Base-by-base conservation (phyloP, 2,113 vertebrate species). In the Gallinago undulata region DNA sequence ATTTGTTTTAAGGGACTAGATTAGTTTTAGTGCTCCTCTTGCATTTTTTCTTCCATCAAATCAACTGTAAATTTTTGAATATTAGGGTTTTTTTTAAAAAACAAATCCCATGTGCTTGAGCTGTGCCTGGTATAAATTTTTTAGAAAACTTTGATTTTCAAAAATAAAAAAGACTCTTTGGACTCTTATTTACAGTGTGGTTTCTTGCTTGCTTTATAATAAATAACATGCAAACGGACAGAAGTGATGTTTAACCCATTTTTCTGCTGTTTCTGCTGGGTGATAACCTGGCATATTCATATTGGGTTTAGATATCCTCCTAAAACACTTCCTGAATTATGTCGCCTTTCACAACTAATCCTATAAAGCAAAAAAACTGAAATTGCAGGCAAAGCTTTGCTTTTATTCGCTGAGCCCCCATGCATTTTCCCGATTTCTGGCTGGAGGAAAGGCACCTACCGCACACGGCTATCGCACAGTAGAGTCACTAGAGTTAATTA, bases 391-490 rank as follows among this genome's bases (percentile, higher is more conserved):
- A 28, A 39, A 87, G 51, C 15, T 14, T 84, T 21, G 4, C 31
- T 55, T 39, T 19, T 21, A 1, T 47, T 63, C 0, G 0, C 31
- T 13, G 62, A 66, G 31, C 47, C 80, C 67, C 16, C 3, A 0
- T 19, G 19, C 19, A 3, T 31, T 50, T 28, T 30, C 28, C n/a
- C 4, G 1, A 6, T 79, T 51, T 57, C 13, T 33, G 88, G 73
- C 1, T 45, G 76, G 28, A 25, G 74, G 59, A 55, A 24, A 37
- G 56, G 72, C 77, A 31, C 68, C 84, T 69, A 33, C 41, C 30
- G 17, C 28, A 22, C 11, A 0, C 27, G 45, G 87, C 48, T n/a
- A 0, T 15, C 24, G 0, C 48, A 2, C 2, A 9, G 14, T 1
- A n/a, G 41, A 5, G 43, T 63, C n/a, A 3, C 60, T 84, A 5